phyloP scores from a whole-genome alignment of 37 sponge, comb jelly and placozoan genomes.

The Aphrocallistes beatrix region DNA sequence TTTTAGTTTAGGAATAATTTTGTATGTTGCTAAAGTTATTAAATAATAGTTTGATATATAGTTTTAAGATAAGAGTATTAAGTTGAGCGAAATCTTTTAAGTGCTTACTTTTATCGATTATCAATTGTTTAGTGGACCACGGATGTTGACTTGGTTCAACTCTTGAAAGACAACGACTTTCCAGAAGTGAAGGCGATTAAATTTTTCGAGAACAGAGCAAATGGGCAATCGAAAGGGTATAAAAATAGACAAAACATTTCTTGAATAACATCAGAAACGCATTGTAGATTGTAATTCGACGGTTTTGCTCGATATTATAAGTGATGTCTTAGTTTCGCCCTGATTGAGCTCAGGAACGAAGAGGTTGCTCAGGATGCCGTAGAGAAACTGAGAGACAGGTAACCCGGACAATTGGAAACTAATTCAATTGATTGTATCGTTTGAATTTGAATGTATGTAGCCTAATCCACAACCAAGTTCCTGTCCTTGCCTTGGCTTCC shows the following conservation, averaged over 20 bases:
- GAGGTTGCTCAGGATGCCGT: slow-evolving; percentile 29
- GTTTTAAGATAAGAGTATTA: no score
- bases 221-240: slow-evolving; percentile 94
- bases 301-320: neutral
- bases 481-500: slow-evolving; percentile 34
- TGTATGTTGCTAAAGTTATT: neutral
- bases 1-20: neutral
- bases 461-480: slow-evolving; percentile 43
- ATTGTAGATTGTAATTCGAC: neutral
- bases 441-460: neutral
- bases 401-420: neutral
- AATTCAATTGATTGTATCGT: no score
- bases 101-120: neutral
- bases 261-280: neutral
- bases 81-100: no score
- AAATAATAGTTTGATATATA: neutral
- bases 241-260: neutral
- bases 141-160: slow-evolving; percentile 57
- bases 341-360: slow-evolving; percentile 56
- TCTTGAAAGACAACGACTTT: slow-evolving; percentile 41
- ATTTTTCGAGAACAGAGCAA: slow-evolving; percentile 86
- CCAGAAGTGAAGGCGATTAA: slow-evolving; percentile 50
- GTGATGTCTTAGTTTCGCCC: slow-evolving; percentile 35
- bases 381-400: slow-evolving; percentile 51
- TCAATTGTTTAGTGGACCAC: slow-evolving; percentile 70